A percentile compares a stretch with the other conserved stretches of the same genome.
phyloP scores from a whole-genome alignment of 2,113 vertebrate genomes.

The Hassar affinis region DNA sequence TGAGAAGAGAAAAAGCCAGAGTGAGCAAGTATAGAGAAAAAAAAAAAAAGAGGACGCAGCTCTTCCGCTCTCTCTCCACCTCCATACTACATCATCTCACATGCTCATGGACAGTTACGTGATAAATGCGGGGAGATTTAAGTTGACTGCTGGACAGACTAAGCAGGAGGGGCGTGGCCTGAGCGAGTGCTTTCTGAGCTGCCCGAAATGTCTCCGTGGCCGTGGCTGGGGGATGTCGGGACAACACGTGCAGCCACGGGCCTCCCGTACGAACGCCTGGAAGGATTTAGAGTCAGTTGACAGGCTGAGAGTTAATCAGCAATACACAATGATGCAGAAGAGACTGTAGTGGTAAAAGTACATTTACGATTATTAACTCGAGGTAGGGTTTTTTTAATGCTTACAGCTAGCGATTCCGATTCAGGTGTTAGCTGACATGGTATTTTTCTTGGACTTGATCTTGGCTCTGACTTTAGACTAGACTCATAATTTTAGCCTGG shows the following conservation, averaged over 20 bases:
- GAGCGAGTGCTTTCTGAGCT: slow-evolving; percentile 45
- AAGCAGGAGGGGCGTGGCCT: slow-evolving; percentile 20
- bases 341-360: neutral
- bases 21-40: slow-evolving; percentile 14
- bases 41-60: slow-evolving; percentile 16
- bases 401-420: neutral
- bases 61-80: neutral
- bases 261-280: slow-evolving; percentile 39
- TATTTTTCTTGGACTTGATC: neutral
- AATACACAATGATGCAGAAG: neutral
- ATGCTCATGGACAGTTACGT: slow-evolving; percentile 46
- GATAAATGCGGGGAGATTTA: slow-evolving; percentile 56
- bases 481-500: neutral
- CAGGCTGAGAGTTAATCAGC: slow-evolving; percentile 46
- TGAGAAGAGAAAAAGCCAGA: neutral
- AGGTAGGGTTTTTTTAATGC: neutral
- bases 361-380: neutral
- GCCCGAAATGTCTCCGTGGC: slow-evolving; percentile 39
- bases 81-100: slow-evolving; percentile 37
- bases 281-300: slow-evolving; percentile 45
- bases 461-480: neutral
- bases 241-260: slow-evolving; percentile 19
- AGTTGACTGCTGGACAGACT: slow-evolving; percentile 43
- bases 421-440: neutral
- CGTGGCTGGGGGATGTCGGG: neutral